Conservation (phyloP, 2,888 invertebrate species). For the Brachynemurus nebulosus region DNA sequence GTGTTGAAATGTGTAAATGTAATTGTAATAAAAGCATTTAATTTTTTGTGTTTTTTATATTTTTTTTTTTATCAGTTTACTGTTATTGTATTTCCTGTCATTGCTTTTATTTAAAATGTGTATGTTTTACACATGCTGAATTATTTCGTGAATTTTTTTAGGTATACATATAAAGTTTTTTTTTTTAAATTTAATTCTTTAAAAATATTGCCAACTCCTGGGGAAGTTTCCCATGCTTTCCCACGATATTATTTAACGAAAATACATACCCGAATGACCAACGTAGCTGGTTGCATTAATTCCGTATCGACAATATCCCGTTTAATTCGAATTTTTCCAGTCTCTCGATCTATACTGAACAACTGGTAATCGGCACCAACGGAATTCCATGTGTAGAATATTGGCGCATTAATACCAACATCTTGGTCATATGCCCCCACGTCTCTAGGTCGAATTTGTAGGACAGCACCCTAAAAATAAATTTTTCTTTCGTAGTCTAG, state of each 20-base stretch:
- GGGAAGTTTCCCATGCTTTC: neutral
- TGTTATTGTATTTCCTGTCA: no score
- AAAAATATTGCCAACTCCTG: no score
- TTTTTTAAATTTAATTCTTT: neutral
- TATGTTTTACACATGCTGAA: no score
- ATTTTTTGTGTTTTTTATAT: no score
- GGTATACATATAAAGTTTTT: neutral
- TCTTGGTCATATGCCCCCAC: conserved; percentile 73
- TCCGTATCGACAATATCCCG: conserved; percentile 44
- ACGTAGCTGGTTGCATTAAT: conserved; percentile 54
- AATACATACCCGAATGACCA: conserved; percentile 58
- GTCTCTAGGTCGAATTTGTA: conserved; percentile 56
- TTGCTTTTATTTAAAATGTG: no score
- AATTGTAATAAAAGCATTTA: no score
- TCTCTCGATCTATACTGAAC: conserved; percentile 47
- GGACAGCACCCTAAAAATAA: conserved; percentile 39
- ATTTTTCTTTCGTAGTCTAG: no score
- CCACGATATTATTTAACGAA: neutral
- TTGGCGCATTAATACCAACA: conserved; percentile 57
- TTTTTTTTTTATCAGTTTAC: no score
- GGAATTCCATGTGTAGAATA: conserved; percentile 53
- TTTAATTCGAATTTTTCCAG: conserved; percentile 46
- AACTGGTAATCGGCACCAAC: conserved; percentile 46
- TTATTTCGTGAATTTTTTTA: no score
- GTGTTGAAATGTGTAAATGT: neutral